phyloP scores from a whole-genome alignment of 2,797 vertebrate genomes.

The Psittacula derbiana region DNA sequence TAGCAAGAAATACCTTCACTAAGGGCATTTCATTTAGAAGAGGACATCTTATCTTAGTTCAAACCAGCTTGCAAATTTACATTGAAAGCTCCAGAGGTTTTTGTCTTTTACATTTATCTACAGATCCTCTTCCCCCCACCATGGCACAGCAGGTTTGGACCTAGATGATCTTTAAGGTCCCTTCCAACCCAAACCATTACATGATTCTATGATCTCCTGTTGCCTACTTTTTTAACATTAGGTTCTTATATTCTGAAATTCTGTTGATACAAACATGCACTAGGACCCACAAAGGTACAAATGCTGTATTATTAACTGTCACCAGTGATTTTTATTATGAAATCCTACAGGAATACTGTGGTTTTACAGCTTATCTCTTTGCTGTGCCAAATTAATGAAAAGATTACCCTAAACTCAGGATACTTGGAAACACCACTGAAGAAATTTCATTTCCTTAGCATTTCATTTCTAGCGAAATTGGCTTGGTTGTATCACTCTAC shows the following conservation, averaged over 20 bases:
- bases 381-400: constrained; percentile 36
- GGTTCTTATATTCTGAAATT: not conserved
- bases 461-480: constrained; percentile 67
- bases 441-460: constrained; percentile 47
- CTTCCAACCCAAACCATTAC: not conserved
- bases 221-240: not conserved
- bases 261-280: not conserved
- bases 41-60: not conserved
- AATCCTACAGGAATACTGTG: constrained; percentile 9
- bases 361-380: constrained; percentile 46
- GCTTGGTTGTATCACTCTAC: constrained; percentile 48
- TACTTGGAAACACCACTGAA: constrained; percentile 22
- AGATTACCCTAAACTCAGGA: not conserved
- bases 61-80: not conserved
- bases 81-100: not conserved
- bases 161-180: not conserved
- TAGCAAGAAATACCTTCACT: not conserved
- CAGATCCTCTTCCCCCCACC: not conserved
- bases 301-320: constrained; percentile 47
- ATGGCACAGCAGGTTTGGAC: not conserved
- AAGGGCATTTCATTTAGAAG: not conserved
- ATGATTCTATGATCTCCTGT: not conserved
- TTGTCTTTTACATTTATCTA: not conserved
- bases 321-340: constrained; percentile 48
- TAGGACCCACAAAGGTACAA: not conserved